Evolutionary conservation across 2,113 vertebrate genomes (phyloP), one percentile per base, ranked within the genome.

Genomic region (Bubo bubo): DNA sequence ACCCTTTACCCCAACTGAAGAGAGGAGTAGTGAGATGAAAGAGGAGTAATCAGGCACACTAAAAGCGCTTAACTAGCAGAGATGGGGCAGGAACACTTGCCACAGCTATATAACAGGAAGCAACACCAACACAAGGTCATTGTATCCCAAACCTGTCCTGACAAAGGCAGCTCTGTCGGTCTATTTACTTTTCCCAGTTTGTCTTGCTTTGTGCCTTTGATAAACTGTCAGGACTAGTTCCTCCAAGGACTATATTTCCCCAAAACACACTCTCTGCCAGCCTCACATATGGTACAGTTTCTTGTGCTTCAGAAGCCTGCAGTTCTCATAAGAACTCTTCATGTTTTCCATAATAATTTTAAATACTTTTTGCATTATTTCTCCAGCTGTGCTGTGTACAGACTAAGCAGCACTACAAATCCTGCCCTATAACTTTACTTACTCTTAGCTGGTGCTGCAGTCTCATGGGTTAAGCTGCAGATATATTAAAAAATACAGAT

Each of bases 291-390:
- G 79, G 47, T 86, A 90, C 84, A 68, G 76, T 14, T 97, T 86
- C 71, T 72, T n/a, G 37, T 14, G 37, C 84, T 63, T 60, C 63
- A 30, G 64, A 63, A 80, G 77, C 67, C 71, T 82, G 41, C 35
- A 84, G 90, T 70, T 88, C 60, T 80, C 77, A 10, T 75, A 96
- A 79, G 73, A 92, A 28, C 56, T 66, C 74, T 74, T 85, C 58
- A 74, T 59, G 85, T 81, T 97, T 96, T 94, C 86, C 74, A 34
- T 30, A 95, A 90, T 87, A 80, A 90, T 91, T 90, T 47, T 24
- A 80, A 88, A 85, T 66, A 53, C 27, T 91, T 83, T 27, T 84
- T 0, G 4, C 94, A 77, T 88, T 74, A 77, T 93, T 95, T 92
- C 95, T 74, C 79, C 91, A 97, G 80, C 91, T 95, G 88, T 52